These are phyloP conservation scores for Calvadosia cruxmelitensis DNA, from an alignment of 30 jellyfish, hydroid and myxozoan species.

Conservation along the genomic window DNA sequence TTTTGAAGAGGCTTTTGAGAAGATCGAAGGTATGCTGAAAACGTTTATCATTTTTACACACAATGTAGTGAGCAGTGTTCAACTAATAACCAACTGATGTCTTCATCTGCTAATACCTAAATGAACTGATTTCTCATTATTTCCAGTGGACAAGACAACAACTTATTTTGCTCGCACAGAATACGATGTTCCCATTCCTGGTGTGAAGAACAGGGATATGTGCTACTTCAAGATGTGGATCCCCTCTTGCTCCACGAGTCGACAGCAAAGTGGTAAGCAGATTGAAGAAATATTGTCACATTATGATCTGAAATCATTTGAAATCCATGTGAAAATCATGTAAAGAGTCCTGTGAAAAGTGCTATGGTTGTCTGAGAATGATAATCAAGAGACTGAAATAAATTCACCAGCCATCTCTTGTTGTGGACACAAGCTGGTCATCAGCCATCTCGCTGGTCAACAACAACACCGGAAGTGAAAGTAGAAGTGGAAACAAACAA, in stretches of 20 bases:
- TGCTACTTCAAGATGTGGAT: slow-evolving; percentile 35
- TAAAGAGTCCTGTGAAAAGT: too few relatives aligned
- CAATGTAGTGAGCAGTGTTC: neutral
- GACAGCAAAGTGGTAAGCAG: slow-evolving; percentile 28
- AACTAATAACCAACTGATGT: neutral
- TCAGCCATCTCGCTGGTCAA: too few relatives aligned
- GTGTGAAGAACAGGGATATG: slow-evolving; percentile 46
- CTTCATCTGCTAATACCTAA: neutral
- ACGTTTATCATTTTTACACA: neutral
- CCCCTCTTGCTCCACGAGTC: slow-evolving; percentile 23
- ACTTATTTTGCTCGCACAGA: slow-evolving; percentile 31
- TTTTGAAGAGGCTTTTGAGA: slow-evolving; percentile 35
- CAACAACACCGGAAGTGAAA: too few relatives aligned
- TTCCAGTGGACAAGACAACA: slow-evolving; percentile 23
- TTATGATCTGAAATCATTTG: too few relatives aligned
- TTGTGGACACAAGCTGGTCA: too few relatives aligned
- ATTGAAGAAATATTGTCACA: too few relatives aligned
- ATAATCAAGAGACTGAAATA: too few relatives aligned
- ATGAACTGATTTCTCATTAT: neutral
- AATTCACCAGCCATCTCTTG: too few relatives aligned
- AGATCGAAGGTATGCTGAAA: slow-evolving; percentile 28
- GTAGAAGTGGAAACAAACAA: too few relatives aligned
- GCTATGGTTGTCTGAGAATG: too few relatives aligned
- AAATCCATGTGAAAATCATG: too few relatives aligned
- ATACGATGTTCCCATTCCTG: slow-evolving; percentile 59